phyloP scores from a whole-genome alignment of 2,797 vertebrate species.

The Sebastes flavidus region DNA sequence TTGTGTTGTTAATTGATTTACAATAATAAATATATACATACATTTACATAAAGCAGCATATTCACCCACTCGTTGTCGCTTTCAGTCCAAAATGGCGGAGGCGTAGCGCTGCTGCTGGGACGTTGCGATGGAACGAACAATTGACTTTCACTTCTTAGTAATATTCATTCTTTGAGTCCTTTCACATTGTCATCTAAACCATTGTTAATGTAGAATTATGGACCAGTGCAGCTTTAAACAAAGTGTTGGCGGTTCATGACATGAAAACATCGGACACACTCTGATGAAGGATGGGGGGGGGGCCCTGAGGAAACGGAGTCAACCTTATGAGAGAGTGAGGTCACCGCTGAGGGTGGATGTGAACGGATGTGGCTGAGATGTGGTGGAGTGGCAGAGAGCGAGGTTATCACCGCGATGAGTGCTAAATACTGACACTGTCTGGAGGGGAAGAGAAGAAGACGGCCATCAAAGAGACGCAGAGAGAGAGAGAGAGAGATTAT shows the following conservation, averaged over 20 bases:
- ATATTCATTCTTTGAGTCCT: no score
- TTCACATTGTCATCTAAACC: not conserved
- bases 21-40: no score
- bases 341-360: slow-evolving; percentile 49
- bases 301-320: not conserved
- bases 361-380: slow-evolving; percentile 59
- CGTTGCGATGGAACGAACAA: no score
- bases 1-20: accelerated
- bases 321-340: slow-evolving; percentile 30
- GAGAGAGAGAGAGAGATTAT: slow-evolving; percentile 42
- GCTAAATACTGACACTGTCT: slow-evolving; percentile 68
- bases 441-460: slow-evolving; percentile 30
- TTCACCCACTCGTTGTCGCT: no score
- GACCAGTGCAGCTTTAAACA: not conserved
- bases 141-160: no score
- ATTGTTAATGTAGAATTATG: not conserved
- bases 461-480: slow-evolving; percentile 45
- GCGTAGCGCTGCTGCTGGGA: no score
- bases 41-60: no score
- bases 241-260: not conserved
- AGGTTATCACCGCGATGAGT: slow-evolving; percentile 80
- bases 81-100: no score
- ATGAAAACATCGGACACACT: not conserved
- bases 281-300: not conserved
- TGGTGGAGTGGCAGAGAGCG: slow-evolving; percentile 62